Evolutionary conservation across 2,113 vertebrate genomes (phyloP), one percentile per base, ranked within the genome.

Genomic region (Castor canadensis): DNA sequence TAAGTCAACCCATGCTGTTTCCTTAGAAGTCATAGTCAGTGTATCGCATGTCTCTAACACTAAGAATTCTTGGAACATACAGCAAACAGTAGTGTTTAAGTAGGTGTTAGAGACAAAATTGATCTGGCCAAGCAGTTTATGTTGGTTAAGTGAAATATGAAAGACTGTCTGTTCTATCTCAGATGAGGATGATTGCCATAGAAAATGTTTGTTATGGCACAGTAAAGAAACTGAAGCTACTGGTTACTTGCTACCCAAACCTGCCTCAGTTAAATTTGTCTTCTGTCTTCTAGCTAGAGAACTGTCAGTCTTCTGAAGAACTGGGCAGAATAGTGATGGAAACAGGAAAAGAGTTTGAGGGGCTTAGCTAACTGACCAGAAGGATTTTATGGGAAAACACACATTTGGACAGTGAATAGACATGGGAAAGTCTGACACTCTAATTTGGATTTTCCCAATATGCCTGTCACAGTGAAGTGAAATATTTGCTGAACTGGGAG

Each of bases 131-230:
- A 88, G 95, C 77, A 62, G 4, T 75, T 79, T 54, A 81, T 32
- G 13, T 91, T 89, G 89, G 91, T 73, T 91, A 83, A 75, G n/a
- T 86, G 64, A 82, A 95, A 38, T 89, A 54, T 95, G 94, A 97
- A 97, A 95, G 96, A 69, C 82, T 52, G 72, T 32, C 88, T 97
- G 93, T 97, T 97, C 83, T 95, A 64, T 92, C 89, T 88, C 22
- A 75, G 64, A 64, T 52, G 64, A 92, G 66, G 86, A 60, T 76
- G 71, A 87, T 84, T 96, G 97, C 97, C 96, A 97, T 83, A 28
- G 62, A 97, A 97, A 97, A 97, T 97, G 93, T 97, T 97, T 96
- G 89, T 66, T 83, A 56, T 97, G 97, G 96, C 97, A 94, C 52
- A 87, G 91, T 16, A 38, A 47, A 89, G 79, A 84, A 88, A 93